Percentiles rank a stretch among this genome's conserved stretches.
These are phyloP conservation scores for Neopelma chrysocephalum DNA, from an alignment of 2,797 vertebrate species.

Conservation along the genomic window DNA sequence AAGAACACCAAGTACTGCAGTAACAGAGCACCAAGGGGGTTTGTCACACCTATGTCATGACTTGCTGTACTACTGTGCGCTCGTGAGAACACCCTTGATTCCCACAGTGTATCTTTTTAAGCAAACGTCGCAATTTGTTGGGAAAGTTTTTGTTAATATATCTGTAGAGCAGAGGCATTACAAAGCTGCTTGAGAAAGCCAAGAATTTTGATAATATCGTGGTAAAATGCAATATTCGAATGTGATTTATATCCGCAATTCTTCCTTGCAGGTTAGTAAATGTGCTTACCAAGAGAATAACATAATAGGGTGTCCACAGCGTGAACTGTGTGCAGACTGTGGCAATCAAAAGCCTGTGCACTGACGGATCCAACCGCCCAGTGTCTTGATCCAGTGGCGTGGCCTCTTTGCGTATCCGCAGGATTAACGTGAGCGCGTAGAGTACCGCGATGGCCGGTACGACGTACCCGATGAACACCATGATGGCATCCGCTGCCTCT, in stretches of 20 bases:
- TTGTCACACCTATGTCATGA: conserved; percentile 76
- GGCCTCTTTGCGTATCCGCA: conserved; percentile 89
- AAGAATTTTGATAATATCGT: conserved; percentile 86
- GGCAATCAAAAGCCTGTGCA: conserved; percentile 89
- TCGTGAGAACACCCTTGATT: conserved; percentile 84
- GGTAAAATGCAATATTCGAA: conserved; percentile 82
- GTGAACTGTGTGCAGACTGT: conserved; percentile 92
- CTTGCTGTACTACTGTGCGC: conserved; percentile 85
- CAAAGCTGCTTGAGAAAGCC: conserved; percentile 93
- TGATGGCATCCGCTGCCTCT: conserved; percentile 91
- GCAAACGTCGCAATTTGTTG: conserved; percentile 85
- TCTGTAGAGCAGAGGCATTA: conserved; percentile 91
- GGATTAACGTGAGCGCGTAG: conserved; percentile 88
- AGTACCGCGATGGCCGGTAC: conserved; percentile 89
- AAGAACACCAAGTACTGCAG: not conserved
- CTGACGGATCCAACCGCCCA: conserved; percentile 88
- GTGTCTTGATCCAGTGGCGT: conserved; percentile 92
- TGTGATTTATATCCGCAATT: conserved; percentile 61
- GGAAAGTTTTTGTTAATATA: conserved; percentile 94
- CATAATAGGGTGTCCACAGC: conserved; percentile 94
- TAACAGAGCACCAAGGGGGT: not conserved
- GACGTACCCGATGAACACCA: conserved; percentile 93
- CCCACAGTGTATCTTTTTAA: conserved; percentile 86
- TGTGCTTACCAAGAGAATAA: conserved; percentile 88
- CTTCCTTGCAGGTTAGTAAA: conserved; percentile 79